These are phyloP conservation scores for Gonioctena quinquepunctata DNA, from an alignment of 1,140 invertebrate genomes.

Conservation along the genomic window DNA sequence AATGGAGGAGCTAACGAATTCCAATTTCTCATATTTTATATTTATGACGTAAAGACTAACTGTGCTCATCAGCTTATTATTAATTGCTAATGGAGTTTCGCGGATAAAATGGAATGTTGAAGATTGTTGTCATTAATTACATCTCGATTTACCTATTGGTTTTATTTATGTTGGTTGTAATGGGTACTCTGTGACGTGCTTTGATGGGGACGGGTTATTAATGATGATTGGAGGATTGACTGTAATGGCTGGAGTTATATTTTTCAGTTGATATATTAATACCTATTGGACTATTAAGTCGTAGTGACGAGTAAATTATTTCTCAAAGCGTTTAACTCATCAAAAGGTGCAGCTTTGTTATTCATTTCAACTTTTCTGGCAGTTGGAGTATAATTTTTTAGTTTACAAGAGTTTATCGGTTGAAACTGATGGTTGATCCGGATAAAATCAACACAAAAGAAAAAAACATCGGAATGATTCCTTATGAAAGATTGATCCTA, in stretches of 20 bases:
- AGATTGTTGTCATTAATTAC: background rate
- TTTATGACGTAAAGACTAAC: background rate
- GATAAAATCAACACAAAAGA: too few species aligned
- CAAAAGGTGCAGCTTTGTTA: too few species aligned
- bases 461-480: too few species aligned
- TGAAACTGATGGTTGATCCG: too few species aligned
- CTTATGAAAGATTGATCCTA: too few species aligned
- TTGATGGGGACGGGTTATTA: background rate
- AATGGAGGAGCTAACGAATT: background rate
- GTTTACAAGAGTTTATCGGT: too few species aligned
- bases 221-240: background rate
- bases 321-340: too few species aligned
- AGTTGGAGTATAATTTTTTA: too few species aligned
- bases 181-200: background rate
- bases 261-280: background rate
- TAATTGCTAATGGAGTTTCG: background rate
- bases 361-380: too few species aligned
- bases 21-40: background rate
- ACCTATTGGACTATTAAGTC: too few species aligned
- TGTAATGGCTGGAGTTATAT: background rate
- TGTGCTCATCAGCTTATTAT: background rate
- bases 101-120: background rate
- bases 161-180: background rate
- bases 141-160: background rate
- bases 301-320: too few species aligned